phyloP scores from a whole-genome alignment of 2,888 invertebrate genomes.

The Deilephila elpenor region DNA sequence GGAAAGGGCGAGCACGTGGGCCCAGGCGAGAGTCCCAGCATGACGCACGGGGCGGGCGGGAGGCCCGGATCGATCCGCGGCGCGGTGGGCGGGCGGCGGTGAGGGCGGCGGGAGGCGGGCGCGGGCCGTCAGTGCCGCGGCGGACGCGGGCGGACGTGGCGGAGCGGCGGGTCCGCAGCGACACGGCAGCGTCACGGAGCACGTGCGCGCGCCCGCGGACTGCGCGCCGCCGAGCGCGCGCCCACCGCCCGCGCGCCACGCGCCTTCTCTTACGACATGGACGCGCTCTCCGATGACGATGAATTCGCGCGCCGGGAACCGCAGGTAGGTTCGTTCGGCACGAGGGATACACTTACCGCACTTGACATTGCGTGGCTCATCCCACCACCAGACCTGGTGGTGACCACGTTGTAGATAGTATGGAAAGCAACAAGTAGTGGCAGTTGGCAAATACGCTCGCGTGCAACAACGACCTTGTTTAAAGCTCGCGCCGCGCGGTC shows the following conservation, averaged over 20 bases:
- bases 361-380: conserved; percentile 5
- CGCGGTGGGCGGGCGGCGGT: conserved; percentile 61
- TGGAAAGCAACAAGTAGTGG: conserved; percentile 74
- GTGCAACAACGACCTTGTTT: conserved; percentile 74
- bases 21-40: conserved; percentile 39
- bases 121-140: conserved; percentile 74
- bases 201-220: conserved; percentile 73
- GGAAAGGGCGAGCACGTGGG: conserved; percentile 50
- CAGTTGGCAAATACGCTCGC: conserved; percentile 56
- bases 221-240: conserved; percentile 73
- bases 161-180: conserved; percentile 71
- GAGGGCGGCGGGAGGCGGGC: conserved; percentile 64
- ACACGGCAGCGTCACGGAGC: conserved; percentile 67
- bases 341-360: conserved; percentile 3
- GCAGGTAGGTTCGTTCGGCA: conserved; percentile 64
- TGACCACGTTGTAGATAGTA: conserved; percentile 37
- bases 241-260: conserved; percentile 56
- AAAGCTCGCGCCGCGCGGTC: conserved; percentile 61
- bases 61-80: conserved; percentile 68
- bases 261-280: conserved; percentile 68
- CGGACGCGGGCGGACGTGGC: conserved; percentile 74
- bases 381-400: conserved; percentile 47
- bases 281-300: conserved; percentile 82
- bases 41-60: conserved; percentile 53
- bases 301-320: conserved; percentile 77